Evolutionary conservation across 2,797 vertebrate genomes (phyloP).

Genomic region (Novumbra hubbsi): DNA sequence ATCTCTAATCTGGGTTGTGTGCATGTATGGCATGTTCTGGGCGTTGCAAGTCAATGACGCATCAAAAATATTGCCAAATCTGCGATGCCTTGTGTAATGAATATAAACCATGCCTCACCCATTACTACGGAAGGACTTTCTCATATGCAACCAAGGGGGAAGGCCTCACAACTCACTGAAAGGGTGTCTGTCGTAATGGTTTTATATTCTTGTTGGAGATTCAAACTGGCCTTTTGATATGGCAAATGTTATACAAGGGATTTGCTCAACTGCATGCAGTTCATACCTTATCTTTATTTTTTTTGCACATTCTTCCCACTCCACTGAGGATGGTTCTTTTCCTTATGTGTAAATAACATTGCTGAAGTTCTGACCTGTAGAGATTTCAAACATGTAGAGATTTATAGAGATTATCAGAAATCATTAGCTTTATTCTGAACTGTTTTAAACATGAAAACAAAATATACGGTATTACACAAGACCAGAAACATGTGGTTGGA

Average conservation of each 20-base stretch:
- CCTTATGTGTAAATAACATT: slow-evolving; percentile 44
- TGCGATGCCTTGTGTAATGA: slow-evolving; percentile 55
- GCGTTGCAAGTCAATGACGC: slow-evolving; percentile 46
- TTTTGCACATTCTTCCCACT: slow-evolving; percentile 57
- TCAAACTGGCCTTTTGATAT: slow-evolving; percentile 27
- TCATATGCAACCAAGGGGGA: slow-evolving; percentile 71
- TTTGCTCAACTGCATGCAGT: slow-evolving; percentile 66
- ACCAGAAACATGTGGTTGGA: slow-evolving; percentile 84
- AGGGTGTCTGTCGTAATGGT: slow-evolving; percentile 34
- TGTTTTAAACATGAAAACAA: slow-evolving; percentile 60
- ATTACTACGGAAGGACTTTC: slow-evolving; percentile 63
- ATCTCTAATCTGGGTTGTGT: slow-evolving; percentile 35
- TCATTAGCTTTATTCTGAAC: slow-evolving; percentile 63
- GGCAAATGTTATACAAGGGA: slow-evolving; percentile 24
- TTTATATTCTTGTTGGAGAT: slow-evolving; percentile 41
- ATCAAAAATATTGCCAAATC: slow-evolving; percentile 68
- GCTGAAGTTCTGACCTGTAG: slow-evolving; percentile 31
- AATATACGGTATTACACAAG: slow-evolving; percentile 63
- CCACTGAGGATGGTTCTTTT: slow-evolving; percentile 35
- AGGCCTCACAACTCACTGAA: slow-evolving; percentile 43
- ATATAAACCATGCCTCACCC: slow-evolving; percentile 52
- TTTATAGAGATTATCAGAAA: slow-evolving; percentile 37
- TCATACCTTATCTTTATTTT: slow-evolving; percentile 51
- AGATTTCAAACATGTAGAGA: slow-evolving; percentile 36
- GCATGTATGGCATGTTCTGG: slow-evolving; percentile 51